Evolutionary conservation across 2,113 vertebrate species (phyloP).

Genomic region (Gobio gobio): DNA sequence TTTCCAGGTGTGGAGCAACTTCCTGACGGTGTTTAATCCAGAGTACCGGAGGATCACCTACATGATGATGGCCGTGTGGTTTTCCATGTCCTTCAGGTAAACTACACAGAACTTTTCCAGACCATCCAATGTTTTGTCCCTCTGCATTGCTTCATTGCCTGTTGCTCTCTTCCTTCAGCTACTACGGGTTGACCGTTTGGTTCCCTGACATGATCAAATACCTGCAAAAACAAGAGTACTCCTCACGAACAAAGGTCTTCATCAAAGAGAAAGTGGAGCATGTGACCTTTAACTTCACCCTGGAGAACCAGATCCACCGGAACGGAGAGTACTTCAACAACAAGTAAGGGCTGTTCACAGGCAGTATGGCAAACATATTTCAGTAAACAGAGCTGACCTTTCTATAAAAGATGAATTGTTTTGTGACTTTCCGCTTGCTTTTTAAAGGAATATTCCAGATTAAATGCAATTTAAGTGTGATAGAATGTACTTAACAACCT

Average conservation of each 20-base stretch:
- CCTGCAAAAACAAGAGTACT: slow-evolving; percentile 90
- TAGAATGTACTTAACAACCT: background rate
- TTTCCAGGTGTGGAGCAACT: slow-evolving; percentile 89
- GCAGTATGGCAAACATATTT: slow-evolving; percentile 3
- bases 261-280: slow-evolving; percentile 88
- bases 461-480: background rate
- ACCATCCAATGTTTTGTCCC: too few relatives aligned
- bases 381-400: background rate
- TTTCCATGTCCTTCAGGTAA: slow-evolving; percentile 98
- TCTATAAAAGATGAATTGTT: background rate
- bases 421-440: background rate
- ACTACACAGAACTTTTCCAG: background rate
- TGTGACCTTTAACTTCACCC: slow-evolving; percentile 96
- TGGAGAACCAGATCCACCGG: slow-evolving; percentile 97
- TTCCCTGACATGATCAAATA: slow-evolving; percentile 99
- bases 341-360: slow-evolving; percentile 80
- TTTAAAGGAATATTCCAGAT: background rate
- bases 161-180: slow-evolving; percentile 72
- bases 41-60: slow-evolving; percentile 91
- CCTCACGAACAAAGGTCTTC: slow-evolving; percentile 89
- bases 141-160: background rate
- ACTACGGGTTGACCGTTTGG: slow-evolving; percentile 96
- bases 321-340: slow-evolving; percentile 94
- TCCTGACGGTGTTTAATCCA: slow-evolving; percentile 85
- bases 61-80: slow-evolving; percentile 99